Base-by-base conservation (phyloP, 2,888 invertebrate genomes). In the Leptinotarsa juncta region DNA sequence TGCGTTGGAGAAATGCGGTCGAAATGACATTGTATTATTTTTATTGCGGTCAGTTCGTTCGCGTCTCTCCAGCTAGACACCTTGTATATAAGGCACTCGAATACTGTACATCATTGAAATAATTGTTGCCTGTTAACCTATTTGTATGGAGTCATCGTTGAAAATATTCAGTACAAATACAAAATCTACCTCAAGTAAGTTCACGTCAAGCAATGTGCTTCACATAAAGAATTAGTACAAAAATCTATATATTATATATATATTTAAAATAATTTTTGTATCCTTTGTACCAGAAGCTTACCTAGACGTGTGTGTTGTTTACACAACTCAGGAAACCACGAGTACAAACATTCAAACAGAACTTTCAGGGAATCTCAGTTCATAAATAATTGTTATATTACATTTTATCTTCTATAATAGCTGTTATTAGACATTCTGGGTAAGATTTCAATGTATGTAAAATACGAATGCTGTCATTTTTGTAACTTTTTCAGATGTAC, bases 161-260 rank as follows among this genome's bases (percentile, higher is more conserved):
- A 76, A 73, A 74, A 75, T 73, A 80, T 70, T 82, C 82, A 84
- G 83, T 84, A 83, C 83, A 84, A 85, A 83, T 81, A 84, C 83
- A 84, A 84, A 82, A 84, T 83, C 85, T 85, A 85, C 85, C 85
- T 85, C 85, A 85, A 77, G 77, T 79, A 80, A 80, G 79, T 79
- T 77, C 78, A 80, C 73, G 77, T 77, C 42, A 74, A 77, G 77
- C 77, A 72, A 72, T 76, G 62, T 73, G 78, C 78, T 78, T 77
- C 73, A 79, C 73, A 71, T 77, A 78, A 81, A 81, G 79, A 78
- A 75, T 80, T 82, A 84, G 83, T 84, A 84, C 84, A 84, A 69
- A 69, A 53, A 50, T 57, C 42, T 57, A 69, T 69, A 81, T 82
- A 82, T 83, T 80, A 20, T 20, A 20, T n/a, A 84, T 83, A 81